Evolutionary conservation across 1,140 invertebrate genomes (phyloP).

Genomic region (Bradysia coprophila): DNA sequence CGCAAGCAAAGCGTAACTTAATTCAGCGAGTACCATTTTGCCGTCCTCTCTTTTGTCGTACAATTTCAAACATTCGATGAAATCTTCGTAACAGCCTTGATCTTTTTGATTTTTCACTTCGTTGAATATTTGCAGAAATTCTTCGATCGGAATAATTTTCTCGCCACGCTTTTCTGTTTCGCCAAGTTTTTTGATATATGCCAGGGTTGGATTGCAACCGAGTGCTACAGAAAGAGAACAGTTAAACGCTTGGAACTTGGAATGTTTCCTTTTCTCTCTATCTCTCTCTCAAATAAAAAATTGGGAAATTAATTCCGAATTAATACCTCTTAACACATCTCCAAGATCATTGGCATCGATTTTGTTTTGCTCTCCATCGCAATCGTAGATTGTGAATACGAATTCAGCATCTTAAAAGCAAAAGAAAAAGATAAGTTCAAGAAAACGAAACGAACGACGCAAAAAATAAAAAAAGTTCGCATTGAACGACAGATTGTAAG

Average conservation of each 20-base stretch:
- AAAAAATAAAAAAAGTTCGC: too few species aligned
- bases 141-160: constrained; percentile 61
- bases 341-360: constrained; percentile 75
- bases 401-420: too few species aligned
- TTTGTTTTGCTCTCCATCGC: too few species aligned
- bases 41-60: constrained; percentile 98
- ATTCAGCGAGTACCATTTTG: constrained; percentile 88
- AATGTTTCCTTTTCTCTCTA: too few species aligned
- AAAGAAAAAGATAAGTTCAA: too few species aligned
- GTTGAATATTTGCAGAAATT: constrained; percentile 96
- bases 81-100: constrained; percentile 92
- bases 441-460: too few species aligned
- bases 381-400: too few species aligned
- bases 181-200: constrained; percentile 78
- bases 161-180: constrained; percentile 91
- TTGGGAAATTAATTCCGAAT: too few species aligned
- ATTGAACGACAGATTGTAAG: too few species aligned
- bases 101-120: constrained; percentile 95
- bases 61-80: constrained; percentile 96
- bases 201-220: constrained; percentile 84
- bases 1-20: constrained; percentile 86
- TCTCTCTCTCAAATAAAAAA: too few species aligned
- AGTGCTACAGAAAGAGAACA: too few species aligned
- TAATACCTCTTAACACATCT: constrained; percentile 77
- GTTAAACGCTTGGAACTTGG: too few species aligned